A percentile compares a stretch with the other conserved stretches of the same genome.
phyloP scores from a whole-genome alignment of 2,888 invertebrate genomes.

The Parasteatoda lunata region DNA sequence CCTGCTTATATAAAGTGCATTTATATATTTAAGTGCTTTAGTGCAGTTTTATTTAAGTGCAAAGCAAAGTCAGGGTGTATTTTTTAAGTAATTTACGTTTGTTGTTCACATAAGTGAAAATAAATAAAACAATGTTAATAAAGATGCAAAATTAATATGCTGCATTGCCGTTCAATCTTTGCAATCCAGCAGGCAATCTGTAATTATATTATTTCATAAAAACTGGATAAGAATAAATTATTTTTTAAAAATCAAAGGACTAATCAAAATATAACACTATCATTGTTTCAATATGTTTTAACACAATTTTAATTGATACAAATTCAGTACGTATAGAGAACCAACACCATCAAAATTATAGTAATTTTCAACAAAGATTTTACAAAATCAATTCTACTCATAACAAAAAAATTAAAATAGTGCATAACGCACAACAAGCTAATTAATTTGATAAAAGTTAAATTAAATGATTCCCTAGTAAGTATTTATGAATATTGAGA shows the following conservation, averaged over 20 bases:
- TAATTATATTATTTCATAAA: not conserved
- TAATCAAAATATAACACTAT: not conserved
- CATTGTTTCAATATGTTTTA: not conserved
- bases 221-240: not conserved
- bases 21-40: too few species aligned
- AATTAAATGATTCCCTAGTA: too few species aligned
- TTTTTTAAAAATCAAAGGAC: not conserved
- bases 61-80: too few species aligned
- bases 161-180: not conserved
- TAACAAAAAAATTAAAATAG: not conserved
- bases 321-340: not conserved
- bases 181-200: not conserved
- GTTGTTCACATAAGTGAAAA: too few species aligned
- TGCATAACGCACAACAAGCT: not conserved
- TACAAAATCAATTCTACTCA: not conserved
- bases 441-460: too few species aligned
- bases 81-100: too few species aligned
- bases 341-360: not conserved
- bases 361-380: not conserved
- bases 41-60: too few species aligned
- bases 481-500: too few species aligned
- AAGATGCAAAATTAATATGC: too few species aligned
- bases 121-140: too few species aligned
- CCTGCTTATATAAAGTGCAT: too few species aligned
- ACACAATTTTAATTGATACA: not conserved